Percentiles rank a stretch among this genome's conserved stretches.
phyloP scores from a whole-genome alignment of 2,113 vertebrate species.

The Coptodon rendalli region DNA sequence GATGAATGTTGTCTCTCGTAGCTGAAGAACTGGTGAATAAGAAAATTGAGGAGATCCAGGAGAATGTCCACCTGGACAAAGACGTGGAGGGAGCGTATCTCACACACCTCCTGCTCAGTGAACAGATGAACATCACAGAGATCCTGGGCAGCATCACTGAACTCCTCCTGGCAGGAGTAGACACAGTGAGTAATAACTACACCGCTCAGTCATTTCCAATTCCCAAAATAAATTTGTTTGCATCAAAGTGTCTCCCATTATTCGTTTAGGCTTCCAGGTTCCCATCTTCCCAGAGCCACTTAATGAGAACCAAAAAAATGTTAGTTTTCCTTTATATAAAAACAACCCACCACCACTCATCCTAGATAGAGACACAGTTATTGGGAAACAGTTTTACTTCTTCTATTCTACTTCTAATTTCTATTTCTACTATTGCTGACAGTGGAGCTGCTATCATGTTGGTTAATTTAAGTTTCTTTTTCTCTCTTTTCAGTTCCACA shows the following conservation, averaged over 20 bases:
- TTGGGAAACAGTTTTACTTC: neutral
- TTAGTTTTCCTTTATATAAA: neutral
- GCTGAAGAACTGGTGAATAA: constrained; percentile 70
- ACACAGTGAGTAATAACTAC: constrained; percentile 66
- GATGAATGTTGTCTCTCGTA: neutral
- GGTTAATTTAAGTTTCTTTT: neutral
- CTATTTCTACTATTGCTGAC: neutral
- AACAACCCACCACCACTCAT: neutral
- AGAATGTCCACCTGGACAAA: constrained; percentile 38
- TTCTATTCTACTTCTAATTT: neutral
- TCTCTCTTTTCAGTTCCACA: neutral
- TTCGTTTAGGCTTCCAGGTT: neutral
- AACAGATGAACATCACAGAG: constrained; percentile 69
- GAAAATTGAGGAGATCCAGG: constrained; percentile 69
- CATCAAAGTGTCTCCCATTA: neutral
- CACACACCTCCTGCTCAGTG: constrained; percentile 73
- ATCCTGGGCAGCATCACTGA: constrained; percentile 77
- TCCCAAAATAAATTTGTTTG: neutral
- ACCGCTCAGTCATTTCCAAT: neutral
- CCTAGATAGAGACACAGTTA: neutral
- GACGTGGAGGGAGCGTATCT: constrained; percentile 73
- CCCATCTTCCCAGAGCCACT: neutral
- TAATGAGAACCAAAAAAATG: neutral
- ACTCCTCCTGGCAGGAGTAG: constrained; percentile 77
- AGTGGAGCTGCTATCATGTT: neutral